Percentiles rank a stretch among this genome's conserved stretches.
These are phyloP conservation scores for Trisateles emortualis DNA, from an alignment of 2,888 invertebrate species.

Conservation along the genomic window DNA sequence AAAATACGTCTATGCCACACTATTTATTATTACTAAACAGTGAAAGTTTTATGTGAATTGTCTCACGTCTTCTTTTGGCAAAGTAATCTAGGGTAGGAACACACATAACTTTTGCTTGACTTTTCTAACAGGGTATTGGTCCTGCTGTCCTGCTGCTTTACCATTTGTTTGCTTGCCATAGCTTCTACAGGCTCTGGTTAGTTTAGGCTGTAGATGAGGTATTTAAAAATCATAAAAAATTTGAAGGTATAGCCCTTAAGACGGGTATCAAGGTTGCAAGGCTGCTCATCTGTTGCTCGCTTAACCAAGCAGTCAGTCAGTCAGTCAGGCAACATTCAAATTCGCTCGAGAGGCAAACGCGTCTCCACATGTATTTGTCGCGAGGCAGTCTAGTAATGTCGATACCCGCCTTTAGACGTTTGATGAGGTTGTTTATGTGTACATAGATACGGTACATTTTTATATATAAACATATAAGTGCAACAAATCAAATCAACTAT, in stretches of 20 bases:
- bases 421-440: too few species aligned
- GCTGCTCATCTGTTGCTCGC: too few species aligned
- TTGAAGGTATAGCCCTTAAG: too few species aligned
- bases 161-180: neutral
- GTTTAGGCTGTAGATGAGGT: neutral
- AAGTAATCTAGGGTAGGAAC: conserved; percentile 32
- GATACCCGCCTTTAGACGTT: too few species aligned
- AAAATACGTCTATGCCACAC: neutral
- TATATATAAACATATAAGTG: conserved; percentile 27
- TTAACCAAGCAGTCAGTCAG: too few species aligned
- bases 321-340: too few species aligned
- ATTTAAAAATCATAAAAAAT: too few species aligned
- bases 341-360: too few species aligned
- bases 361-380: neutral
- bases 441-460: conserved; percentile 9
- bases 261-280: too few species aligned
- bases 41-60: conserved; percentile 5
- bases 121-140: conserved; percentile 3
- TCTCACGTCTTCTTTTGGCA: conserved; percentile 31
- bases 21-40: conserved; percentile 3
- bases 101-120: conserved; percentile 17
- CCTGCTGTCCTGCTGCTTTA: neutral
- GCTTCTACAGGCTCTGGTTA: neutral
- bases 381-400: too few species aligned
- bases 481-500: conserved; percentile 52